phyloP scores from a whole-genome alignment of 2,113 vertebrate species.

The Ornithorhynchus anatinus region DNA sequence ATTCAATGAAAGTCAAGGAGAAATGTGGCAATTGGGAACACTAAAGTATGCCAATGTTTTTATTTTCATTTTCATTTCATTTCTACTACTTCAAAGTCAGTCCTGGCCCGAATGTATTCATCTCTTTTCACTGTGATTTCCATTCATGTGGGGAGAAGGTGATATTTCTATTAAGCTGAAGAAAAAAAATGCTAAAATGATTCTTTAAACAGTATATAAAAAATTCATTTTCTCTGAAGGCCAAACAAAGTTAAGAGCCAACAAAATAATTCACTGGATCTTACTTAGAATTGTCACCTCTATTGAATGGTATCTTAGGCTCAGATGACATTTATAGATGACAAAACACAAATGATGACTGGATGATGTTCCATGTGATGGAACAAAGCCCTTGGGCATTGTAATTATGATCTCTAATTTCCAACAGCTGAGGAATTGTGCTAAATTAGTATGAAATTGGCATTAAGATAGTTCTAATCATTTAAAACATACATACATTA shows the following conservation, averaged over 20 bases:
- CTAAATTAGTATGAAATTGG: no score
- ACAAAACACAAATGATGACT: constrained; percentile 19
- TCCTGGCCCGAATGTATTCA: constrained; percentile 10
- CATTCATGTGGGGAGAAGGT: constrained; percentile 2
- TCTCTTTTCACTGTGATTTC: constrained; percentile 34
- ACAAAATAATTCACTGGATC: neutral
- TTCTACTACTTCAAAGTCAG: constrained; percentile 37
- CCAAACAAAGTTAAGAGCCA: constrained; percentile 3
- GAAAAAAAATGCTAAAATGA: constrained; percentile 23
- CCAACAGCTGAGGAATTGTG: neutral
- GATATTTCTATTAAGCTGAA: constrained; percentile 15
- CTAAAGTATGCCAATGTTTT: constrained; percentile 38
- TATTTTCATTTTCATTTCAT: constrained; percentile 40
- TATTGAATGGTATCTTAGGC: neutral
- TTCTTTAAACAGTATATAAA: constrained; percentile 23
- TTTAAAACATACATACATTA: no score
- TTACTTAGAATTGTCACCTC: neutral
- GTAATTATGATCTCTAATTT: neutral
- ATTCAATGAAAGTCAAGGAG: constrained; percentile 41
- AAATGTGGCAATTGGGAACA: constrained; percentile 24
- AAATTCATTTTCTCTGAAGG: constrained; percentile 7
- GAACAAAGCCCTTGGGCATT: neutral
- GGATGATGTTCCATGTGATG: neutral
- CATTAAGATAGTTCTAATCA: no score
- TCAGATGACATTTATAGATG: constrained; percentile 23